Conservation (phyloP, 2,113 vertebrate genomes). For the Notechis scutatus region DNA sequence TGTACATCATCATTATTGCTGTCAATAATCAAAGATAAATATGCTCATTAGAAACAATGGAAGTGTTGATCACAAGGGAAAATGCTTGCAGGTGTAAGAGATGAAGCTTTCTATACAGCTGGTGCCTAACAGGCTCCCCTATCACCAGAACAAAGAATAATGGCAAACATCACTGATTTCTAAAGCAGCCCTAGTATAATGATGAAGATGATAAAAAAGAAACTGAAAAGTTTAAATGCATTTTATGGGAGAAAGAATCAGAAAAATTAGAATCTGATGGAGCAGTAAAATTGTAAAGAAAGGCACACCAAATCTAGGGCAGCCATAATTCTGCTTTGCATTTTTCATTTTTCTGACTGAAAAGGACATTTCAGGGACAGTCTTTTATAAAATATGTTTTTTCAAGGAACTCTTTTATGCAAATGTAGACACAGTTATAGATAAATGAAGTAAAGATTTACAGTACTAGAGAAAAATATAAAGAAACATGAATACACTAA, state of each 20-base stretch:
- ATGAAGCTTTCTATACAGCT: slow-evolving; percentile 22
- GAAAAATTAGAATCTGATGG: slow-evolving; percentile 23
- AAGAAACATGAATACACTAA: background rate
- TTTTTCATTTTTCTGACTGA: background rate
- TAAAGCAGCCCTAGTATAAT: slow-evolving; percentile 35
- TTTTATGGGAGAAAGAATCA: slow-evolving; percentile 18
- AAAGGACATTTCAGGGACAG: background rate
- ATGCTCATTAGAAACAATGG: slow-evolving; percentile 29
- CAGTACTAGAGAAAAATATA: background rate
- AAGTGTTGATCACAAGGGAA: slow-evolving; percentile 29
- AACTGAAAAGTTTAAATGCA: background rate
- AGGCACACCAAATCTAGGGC: background rate
- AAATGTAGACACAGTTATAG: background rate
- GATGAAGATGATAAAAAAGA: slow-evolving; percentile 22
- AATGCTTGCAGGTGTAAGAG: slow-evolving; percentile 18
- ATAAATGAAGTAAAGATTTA: background rate
- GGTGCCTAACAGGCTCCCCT: slow-evolving; percentile 25
- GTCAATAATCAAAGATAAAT: slow-evolving; percentile 6
- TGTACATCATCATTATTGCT: background rate
- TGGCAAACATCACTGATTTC: slow-evolving; percentile 18
- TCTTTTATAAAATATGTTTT: background rate
- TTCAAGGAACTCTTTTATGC: background rate
- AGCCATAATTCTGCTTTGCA: background rate
- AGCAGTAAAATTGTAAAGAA: slow-evolving; percentile 11
- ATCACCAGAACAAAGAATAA: background rate